phyloP scores from a whole-genome alignment of 2,888 invertebrate species.

The Drosophila borborema region DNA sequence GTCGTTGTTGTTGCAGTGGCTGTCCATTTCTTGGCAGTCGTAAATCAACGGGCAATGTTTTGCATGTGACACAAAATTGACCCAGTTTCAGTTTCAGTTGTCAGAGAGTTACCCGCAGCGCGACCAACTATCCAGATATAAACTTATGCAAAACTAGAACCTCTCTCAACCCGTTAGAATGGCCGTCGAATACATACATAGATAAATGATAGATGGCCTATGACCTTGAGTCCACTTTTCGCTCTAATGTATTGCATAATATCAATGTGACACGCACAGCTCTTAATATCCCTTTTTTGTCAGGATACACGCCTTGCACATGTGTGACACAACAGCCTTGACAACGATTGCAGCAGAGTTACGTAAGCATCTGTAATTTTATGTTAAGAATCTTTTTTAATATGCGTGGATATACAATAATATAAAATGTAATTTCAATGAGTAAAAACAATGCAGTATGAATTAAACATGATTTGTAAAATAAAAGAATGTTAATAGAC shows the following conservation, averaged over 20 bases:
- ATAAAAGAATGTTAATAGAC: too few relatives aligned
- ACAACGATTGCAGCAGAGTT: neutral
- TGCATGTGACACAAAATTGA: slow-evolving; percentile 64
- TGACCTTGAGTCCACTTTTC: slow-evolving; percentile 35
- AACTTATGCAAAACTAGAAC: slow-evolving; percentile 43
- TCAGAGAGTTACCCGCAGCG: slow-evolving; percentile 45
- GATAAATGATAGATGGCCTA: neutral
- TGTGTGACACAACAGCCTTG: slow-evolving; percentile 34
- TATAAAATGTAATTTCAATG: too few relatives aligned
- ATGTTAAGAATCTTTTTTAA: neutral
- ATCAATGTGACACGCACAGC: slow-evolving; percentile 44
- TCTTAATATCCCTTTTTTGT: slow-evolving; percentile 22
- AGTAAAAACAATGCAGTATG: too few relatives aligned
- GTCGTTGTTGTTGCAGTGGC: slow-evolving; percentile 28
- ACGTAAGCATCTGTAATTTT: slow-evolving; percentile 4
- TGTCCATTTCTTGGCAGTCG: slow-evolving; percentile 52
- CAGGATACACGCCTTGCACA: slow-evolving; percentile 37
- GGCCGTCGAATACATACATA: neutral
- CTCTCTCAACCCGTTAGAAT: slow-evolving; percentile 32
- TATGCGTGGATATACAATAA: neutral
- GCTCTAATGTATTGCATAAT: slow-evolving; percentile 27
- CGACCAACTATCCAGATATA: slow-evolving; percentile 23
- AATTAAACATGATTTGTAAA: neutral
- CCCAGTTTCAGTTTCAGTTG: slow-evolving; percentile 42
- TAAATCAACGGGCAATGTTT: slow-evolving; percentile 68